These are phyloP conservation scores for Ips nitidus DNA, from an alignment of 1,140 invertebrate genomes.

Conservation along the genomic window DNA sequence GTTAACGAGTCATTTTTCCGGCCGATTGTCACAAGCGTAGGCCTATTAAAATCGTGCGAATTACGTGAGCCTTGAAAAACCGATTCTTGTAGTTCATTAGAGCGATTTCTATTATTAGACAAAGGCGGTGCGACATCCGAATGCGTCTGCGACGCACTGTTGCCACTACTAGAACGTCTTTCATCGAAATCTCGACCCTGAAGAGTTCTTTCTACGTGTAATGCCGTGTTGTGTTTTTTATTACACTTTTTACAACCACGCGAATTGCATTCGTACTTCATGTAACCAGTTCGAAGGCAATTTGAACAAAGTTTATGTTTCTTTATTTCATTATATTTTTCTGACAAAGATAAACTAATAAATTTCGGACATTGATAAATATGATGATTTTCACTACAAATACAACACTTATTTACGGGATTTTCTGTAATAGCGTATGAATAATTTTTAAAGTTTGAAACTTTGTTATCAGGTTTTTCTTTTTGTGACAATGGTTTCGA, in stretches of 20 bases:
- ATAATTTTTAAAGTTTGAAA: too few relatives aligned
- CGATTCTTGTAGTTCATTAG: neutral
- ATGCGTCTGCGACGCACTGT: too few relatives aligned
- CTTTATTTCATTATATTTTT: neutral
- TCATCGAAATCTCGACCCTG: neutral
- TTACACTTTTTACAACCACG: too few relatives aligned
- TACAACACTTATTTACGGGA: neutral
- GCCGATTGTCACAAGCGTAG: neutral
- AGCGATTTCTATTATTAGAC: too few relatives aligned
- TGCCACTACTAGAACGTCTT: too few relatives aligned
- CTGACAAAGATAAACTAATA: neutral
- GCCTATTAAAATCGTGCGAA: neutral
- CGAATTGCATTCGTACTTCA: neutral
- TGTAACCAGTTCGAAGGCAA: neutral
- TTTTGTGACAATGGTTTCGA: too few relatives aligned
- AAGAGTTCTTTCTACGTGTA: neutral
- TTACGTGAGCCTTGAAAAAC: neutral
- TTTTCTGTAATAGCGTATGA: neutral
- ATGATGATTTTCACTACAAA: neutral
- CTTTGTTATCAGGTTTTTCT: too few relatives aligned
- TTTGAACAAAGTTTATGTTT: neutral
- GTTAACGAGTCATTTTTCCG: neutral
- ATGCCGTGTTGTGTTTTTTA: neutral
- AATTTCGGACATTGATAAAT: neutral
- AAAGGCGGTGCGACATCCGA: too few relatives aligned